phyloP scores from a whole-genome alignment of 2,888 invertebrate species.

The Byasa hedistus region DNA sequence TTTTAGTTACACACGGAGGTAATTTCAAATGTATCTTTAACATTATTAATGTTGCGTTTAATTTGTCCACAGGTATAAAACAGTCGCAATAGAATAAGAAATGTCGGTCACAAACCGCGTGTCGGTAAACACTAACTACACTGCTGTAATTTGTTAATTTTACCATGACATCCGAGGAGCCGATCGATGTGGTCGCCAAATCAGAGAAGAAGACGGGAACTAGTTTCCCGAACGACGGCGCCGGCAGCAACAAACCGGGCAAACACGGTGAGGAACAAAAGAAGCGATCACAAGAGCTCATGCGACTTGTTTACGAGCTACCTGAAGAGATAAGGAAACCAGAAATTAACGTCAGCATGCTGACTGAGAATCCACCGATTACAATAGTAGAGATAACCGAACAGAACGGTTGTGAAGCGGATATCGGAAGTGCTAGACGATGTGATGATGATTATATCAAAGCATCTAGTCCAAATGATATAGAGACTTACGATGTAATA shows the following conservation, averaged over 20 bases:
- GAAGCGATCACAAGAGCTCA: constrained; percentile 62
- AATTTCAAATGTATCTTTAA: neutral
- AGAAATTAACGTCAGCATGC: constrained; percentile 61
- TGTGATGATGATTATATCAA: constrained; percentile 61
- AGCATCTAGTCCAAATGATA: constrained; percentile 59
- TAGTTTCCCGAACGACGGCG: constrained; percentile 55
- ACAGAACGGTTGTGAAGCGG: constrained; percentile 74
- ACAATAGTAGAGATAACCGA: constrained; percentile 72
- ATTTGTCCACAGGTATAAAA: constrained; percentile 23
- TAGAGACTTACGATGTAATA: constrained; percentile 67
- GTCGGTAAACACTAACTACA: constrained; percentile 34
- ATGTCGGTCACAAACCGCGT: constrained; percentile 48
- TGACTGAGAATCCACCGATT: constrained; percentile 72
- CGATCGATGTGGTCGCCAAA: constrained; percentile 64
- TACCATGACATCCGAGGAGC: constrained; percentile 75
- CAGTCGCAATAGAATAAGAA: constrained; percentile 40
- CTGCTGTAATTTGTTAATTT: constrained; percentile 43
- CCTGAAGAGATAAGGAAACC: constrained; percentile 63
- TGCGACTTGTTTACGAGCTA: constrained; percentile 73
- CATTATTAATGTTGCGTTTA: neutral
- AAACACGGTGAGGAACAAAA: constrained; percentile 52
- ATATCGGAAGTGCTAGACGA: constrained; percentile 49
- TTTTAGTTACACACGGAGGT: too few relatives aligned
- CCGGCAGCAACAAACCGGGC: constrained; percentile 51
- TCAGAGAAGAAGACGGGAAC: constrained; percentile 60